Percentiles rank a stretch among this genome's conserved stretches.
Evolutionary conservation across 2,888 invertebrate genomes (phyloP).

Genomic region (Cataglyphis albicans): DNA sequence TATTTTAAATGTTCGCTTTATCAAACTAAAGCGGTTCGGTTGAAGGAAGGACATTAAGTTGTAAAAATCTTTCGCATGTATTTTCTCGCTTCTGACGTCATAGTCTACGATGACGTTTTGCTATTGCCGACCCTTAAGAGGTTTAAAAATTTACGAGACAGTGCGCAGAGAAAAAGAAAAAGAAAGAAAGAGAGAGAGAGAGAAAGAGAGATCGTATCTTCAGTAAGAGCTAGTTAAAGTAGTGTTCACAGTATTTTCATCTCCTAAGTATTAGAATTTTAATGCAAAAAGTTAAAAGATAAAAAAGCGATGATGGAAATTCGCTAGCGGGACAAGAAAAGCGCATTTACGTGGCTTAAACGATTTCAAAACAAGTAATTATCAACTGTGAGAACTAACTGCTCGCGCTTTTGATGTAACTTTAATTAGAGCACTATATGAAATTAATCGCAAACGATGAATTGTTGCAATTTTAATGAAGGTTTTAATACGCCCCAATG

Average conservation of each 20-base stretch:
- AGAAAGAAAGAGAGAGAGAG: too few relatives aligned
- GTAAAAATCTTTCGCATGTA: neutral
- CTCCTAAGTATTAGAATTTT: constrained; percentile 43
- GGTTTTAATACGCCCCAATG: constrained; percentile 9
- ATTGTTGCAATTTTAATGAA: constrained; percentile 50
- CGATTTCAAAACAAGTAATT: constrained; percentile 49
- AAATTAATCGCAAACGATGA: constrained; percentile 39
- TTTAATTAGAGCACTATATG: constrained; percentile 42
- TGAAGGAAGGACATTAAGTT: neutral
- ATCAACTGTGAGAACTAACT: constrained; percentile 43
- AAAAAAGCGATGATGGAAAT: constrained; percentile 30
- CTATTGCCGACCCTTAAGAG: neutral
- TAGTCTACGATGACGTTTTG: constrained; percentile 17
- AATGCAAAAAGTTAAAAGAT: constrained; percentile 45
- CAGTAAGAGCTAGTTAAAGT: constrained; percentile 35
- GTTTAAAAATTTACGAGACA: constrained; percentile 31
- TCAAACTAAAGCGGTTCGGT: neutral
- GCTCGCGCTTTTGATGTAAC: constrained; percentile 43
- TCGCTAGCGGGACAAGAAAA: constrained; percentile 33
- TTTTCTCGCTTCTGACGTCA: constrained; percentile 15
- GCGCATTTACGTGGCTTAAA: constrained; percentile 49
- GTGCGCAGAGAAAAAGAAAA: neutral
- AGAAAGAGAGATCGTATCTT: neutral
- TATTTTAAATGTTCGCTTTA: neutral
- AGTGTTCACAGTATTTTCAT: constrained; percentile 33